These are phyloP conservation scores for Sphaerophoria taeniata DNA, from an alignment of 2,888 invertebrate species.

Conservation along the genomic window DNA sequence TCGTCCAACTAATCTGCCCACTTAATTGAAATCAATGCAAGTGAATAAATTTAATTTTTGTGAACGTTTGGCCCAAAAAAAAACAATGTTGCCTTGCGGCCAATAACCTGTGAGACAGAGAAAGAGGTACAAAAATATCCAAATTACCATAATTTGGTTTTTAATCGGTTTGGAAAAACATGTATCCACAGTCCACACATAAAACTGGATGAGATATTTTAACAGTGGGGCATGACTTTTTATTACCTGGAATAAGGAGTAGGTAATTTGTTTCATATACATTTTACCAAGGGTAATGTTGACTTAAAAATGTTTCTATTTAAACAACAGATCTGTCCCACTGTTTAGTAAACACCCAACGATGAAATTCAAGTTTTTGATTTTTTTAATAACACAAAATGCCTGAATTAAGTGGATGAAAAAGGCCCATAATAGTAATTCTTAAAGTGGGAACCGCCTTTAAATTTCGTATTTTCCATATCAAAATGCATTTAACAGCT, in stretches of 20 bases:
- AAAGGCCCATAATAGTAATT: slow-evolving; percentile 7
- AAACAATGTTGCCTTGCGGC: slow-evolving; percentile 23
- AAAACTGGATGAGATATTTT: background rate
- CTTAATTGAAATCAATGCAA: slow-evolving; percentile 42
- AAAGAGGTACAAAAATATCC: background rate
- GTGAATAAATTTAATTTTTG: slow-evolving; percentile 54
- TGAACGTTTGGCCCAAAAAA: background rate
- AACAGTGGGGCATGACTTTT: background rate
- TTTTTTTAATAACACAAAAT: slow-evolving; percentile 11
- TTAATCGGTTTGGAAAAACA: slow-evolving; percentile 59
- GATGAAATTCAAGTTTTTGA: slow-evolving; percentile 59
- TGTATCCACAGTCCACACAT: too few species aligned
- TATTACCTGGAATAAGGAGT: background rate
- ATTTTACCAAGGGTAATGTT: background rate
- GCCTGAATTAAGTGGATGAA: slow-evolving; percentile 43
- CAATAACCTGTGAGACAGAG: slow-evolving; percentile 42
- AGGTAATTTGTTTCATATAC: too few species aligned
- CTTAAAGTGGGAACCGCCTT: slow-evolving; percentile 54
- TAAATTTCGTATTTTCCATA: background rate
- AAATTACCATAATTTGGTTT: slow-evolving; percentile 68
- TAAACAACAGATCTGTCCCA: background rate
- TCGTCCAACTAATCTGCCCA: background rate
- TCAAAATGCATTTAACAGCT: too few species aligned
- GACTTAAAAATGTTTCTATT: background rate
- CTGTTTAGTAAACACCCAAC: background rate